Percentiles rank a stretch among this genome's conserved stretches.
Conservation (phyloP, 2,113 vertebrate genomes). For the Arvicanthis niloticus region DNA sequence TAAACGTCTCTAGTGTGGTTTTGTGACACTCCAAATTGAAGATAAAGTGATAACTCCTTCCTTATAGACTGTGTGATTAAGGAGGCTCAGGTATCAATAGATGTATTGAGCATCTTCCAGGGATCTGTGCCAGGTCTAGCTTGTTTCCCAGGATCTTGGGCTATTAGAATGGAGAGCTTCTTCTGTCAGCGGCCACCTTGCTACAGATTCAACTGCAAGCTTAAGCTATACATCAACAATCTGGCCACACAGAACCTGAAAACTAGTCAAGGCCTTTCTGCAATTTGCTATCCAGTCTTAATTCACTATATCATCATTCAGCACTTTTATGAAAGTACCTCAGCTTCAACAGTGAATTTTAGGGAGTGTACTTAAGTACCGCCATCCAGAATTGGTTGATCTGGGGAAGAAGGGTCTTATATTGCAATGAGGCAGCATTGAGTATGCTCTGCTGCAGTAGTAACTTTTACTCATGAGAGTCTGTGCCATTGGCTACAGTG, state of each 20-base stretch:
- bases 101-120: slow-evolving; percentile 51
- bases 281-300: background rate
- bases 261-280: background rate
- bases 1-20: slow-evolving; percentile 22
- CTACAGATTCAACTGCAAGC: background rate
- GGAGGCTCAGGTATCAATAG: slow-evolving; percentile 40
- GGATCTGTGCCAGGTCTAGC: slow-evolving; percentile 39
- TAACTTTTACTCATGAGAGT: background rate
- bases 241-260: background rate
- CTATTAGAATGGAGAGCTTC: slow-evolving; percentile 7
- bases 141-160: slow-evolving; percentile 54
- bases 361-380: background rate
- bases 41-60: slow-evolving; percentile 34
- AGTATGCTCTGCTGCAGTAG: background rate
- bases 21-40: slow-evolving; percentile 1
- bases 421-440: background rate
- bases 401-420: background rate
- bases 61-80: slow-evolving; percentile 39
- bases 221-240: background rate
- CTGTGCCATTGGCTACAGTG: background rate
- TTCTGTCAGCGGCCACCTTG: background rate
- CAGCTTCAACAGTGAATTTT: background rate
- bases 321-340: background rate
- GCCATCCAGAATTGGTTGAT: background rate
- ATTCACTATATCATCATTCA: background rate